Percentiles rank a stretch among this genome's conserved stretches.
Evolutionary conservation across 2,888 invertebrate species (phyloP).

Genomic region (Mamestra brassicae): DNA sequence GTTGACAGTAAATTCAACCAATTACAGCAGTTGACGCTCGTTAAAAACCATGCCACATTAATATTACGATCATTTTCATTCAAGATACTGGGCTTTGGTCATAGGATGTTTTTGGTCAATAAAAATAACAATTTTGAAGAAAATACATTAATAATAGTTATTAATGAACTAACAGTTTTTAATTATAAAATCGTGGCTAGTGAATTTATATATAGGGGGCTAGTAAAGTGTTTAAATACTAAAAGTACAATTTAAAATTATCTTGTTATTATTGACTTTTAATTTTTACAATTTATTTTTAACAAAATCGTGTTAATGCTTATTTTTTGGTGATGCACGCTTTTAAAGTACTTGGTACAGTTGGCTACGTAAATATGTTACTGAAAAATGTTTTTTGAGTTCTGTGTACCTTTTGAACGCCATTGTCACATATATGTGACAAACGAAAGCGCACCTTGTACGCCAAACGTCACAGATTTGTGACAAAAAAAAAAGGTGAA

Average conservation of each 20-base stretch:
- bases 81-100: neutral
- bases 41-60: neutral
- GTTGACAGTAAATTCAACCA: neutral
- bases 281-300: constrained; percentile 27
- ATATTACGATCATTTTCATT: neutral
- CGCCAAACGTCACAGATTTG: too few species aligned
- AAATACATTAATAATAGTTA: constrained; percentile 38
- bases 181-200: constrained; percentile 74
- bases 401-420: neutral
- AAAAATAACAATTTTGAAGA: constrained; percentile 6
- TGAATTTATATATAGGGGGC: constrained; percentile 71
- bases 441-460: too few species aligned
- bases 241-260: constrained; percentile 64
- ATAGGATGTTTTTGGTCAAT: constrained; percentile 7
- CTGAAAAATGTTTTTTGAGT: too few species aligned
- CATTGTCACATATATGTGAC: too few species aligned
- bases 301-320: constrained; percentile 19
- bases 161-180: constrained; percentile 53
- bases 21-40: neutral
- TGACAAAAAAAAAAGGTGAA: too few species aligned
- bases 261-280: constrained; percentile 35
- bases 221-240: constrained; percentile 63
- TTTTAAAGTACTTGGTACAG: constrained; percentile 32
- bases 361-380: constrained; percentile 15
- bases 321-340: constrained; percentile 27